phyloP scores from a whole-genome alignment of 2,113 vertebrate species.

The Rhineura floridana region DNA sequence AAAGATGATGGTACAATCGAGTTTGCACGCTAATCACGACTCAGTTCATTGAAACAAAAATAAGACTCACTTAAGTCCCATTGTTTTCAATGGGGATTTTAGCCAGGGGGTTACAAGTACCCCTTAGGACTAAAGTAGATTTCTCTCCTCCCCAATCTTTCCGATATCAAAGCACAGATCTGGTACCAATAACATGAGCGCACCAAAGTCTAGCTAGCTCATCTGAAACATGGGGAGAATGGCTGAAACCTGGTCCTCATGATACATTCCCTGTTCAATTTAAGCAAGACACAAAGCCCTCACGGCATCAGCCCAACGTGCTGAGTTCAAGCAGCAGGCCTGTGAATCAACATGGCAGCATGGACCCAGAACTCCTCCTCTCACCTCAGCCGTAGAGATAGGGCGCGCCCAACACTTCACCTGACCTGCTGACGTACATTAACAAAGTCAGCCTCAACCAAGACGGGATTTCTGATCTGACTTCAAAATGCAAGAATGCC shows the following conservation, averaged over 20 bases:
- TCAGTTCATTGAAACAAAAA: background rate
- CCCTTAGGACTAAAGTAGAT: background rate
- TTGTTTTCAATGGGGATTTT: background rate
- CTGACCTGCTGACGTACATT: background rate
- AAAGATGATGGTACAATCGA: background rate
- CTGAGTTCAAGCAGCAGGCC: no score
- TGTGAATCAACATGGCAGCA: no score
- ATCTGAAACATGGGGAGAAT: background rate
- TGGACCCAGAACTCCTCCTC: background rate
- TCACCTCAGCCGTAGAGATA: background rate
- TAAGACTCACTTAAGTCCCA: background rate
- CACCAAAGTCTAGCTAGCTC: background rate
- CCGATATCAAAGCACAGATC: background rate
- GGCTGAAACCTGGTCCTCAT: background rate
- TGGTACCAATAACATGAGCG: background rate
- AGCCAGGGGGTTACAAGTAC: background rate
- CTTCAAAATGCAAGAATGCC: background rate
- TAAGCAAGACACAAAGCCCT: background rate
- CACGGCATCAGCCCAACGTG: no score
- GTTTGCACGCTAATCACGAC: background rate
- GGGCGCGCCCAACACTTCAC: background rate
- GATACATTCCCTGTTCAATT: background rate
- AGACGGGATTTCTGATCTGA: background rate
- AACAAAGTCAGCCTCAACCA: background rate
- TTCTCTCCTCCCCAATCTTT: background rate